Evolutionary conservation across 2,113 vertebrate genomes (phyloP), one percentile per base, ranked within the genome.

Genomic region (Desmodus rotundus): DNA sequence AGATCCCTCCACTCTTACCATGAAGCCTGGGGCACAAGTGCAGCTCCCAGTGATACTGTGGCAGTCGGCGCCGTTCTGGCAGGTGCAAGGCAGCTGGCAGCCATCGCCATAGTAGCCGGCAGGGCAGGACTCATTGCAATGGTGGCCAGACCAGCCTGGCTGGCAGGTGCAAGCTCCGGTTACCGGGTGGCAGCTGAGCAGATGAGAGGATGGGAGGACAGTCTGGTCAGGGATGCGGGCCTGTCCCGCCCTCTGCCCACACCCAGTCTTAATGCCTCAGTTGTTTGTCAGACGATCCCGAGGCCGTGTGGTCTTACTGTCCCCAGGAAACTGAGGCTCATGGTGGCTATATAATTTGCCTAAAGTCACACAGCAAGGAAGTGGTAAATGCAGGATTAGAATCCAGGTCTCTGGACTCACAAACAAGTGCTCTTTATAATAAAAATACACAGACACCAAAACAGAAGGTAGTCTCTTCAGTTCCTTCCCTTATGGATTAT

Each of bases 41-140:
- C 99, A 99, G 96, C 97, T 95, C 13, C 99, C 99, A 0, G 98
- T 99, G 98, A 99, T 73, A 81, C 99, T 98, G 97, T 99, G 99
- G 85, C 99, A 99, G 96, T 99, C 99, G 0, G 99, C 99, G 5
- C 99, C 99, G 0, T 99, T 99, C 98, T 99, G 98, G 97, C 99
- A 99, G 92, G 98, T 97, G 91, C 99, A 99, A 33, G 98, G 93
- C 96, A 99, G 97, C 96, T 95, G 98, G 98, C 99, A 99, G 96
- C 98, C 98, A 43, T 99, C 98, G 0, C 99, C 99, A 0, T 99
- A 99, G 98, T 96, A 99, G 31, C 99, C 99, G 0, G 98, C 97
- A 0, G 99, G 99, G 96, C 99, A 99, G 94, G 99, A 99, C 97
- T 99, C 99, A 9, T 99, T 99, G 98, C 99, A 99, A 98, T 99